Evolutionary conservation across 2,113 vertebrate species (phyloP), one percentile per base, ranked within the genome.

Genomic region (Stercorarius parasiticus): DNA sequence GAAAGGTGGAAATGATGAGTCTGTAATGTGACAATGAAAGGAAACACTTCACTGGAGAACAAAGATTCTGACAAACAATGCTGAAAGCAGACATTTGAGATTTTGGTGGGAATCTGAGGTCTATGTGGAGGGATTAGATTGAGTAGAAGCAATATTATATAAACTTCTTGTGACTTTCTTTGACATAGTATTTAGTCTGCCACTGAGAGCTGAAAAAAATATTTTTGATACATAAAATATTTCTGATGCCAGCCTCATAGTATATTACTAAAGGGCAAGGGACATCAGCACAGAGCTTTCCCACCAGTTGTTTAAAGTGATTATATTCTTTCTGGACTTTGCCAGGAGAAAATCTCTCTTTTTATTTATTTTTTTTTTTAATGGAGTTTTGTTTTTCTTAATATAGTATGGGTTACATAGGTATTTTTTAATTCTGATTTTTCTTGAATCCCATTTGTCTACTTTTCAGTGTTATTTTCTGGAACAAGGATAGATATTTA

Each of bases 11-110:
- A 97, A 95, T 91, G 82, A 96, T 95, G 92, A 89, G 69, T 95
- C 91, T 83, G 83, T 97, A 98, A 94, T 93, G 53, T 76, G 93
- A 94, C 82, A 90, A 55, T 93, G 90, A 91, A 96, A 97, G 82
- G 55, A 96, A 96, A 91, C 59, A 62, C 32, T 85, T 58, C 53
- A 49, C 40, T 27, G 10, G 72, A 94, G 88, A 94, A 74, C 72
- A 96, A 92, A 69, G 67, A 92, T 88, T 92, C 72, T 55, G 88
- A 81, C 13, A 64, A 97, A 82, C 82, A 95, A 67, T 92, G 70
- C 49, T 88, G 82, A 91, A 74, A 95, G 64, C 34, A 95, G 86
- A 88, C 25, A 71, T 36, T 97, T 58, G 29, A 81, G 55, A 87
- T 91, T 91, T 94, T 71, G 34, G 5, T 58, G 42, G 16, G 38